Evolutionary conservation across 2,888 invertebrate genomes (phyloP).

Genomic region (Mesorhabditis belari): DNA sequence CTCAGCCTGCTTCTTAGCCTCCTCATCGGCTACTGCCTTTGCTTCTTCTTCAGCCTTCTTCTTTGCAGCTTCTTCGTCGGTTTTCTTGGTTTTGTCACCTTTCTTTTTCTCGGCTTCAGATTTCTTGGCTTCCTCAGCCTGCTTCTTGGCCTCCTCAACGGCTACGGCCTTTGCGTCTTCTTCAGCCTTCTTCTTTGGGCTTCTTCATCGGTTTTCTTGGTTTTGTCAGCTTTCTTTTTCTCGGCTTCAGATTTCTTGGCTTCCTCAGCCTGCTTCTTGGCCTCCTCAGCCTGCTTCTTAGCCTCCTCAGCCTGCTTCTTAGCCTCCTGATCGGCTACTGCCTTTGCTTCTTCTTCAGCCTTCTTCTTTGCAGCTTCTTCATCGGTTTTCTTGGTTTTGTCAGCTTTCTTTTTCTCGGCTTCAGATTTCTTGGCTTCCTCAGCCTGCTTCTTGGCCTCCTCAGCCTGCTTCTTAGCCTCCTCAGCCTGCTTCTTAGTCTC

Average conservation of each 20-base stretch:
- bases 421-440: conserved; percentile 10
- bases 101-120: neutral
- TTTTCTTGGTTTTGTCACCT: neutral
- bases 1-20: neutral
- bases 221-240: neutral
- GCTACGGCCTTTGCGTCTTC: neutral
- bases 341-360: neutral
- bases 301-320: neutral
- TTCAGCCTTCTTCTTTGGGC: neutral
- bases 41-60: neutral
- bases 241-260: neutral
- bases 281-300: neutral
- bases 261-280: neutral
- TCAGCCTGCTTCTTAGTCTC: too few species aligned
- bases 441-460: conserved; percentile 4
- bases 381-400: neutral
- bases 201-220: neutral
- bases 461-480: neutral
- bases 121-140: neutral
- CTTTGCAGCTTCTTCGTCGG: too few species aligned
- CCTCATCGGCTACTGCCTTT: too few species aligned
- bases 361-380: neutral
- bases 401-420: conserved; percentile 2
- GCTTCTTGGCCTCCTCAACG: too few species aligned
- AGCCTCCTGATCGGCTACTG: neutral